A percentile compares a stretch with the other conserved stretches of the same genome.
phyloP scores from a whole-genome alignment of 2,797 vertebrate species.

The Hipposideros larvatus region DNA sequence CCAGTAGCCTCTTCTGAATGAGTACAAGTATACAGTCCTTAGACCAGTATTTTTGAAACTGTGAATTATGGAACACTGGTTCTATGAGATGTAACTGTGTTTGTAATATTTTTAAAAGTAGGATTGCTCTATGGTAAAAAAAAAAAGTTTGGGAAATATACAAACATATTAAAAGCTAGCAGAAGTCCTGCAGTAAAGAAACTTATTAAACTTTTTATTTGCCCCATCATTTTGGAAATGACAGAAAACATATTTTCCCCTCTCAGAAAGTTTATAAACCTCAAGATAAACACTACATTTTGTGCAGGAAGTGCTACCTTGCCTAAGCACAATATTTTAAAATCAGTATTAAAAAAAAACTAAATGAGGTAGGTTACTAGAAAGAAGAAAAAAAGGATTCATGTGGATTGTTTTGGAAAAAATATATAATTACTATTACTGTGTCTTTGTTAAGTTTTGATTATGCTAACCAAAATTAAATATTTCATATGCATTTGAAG shows the following conservation, averaged over 20 bases:
- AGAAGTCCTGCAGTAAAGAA: conserved; percentile 40
- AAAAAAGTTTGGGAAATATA: background rate
- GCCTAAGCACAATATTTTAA: background rate
- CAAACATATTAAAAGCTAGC: background rate
- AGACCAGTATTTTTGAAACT: conserved; percentile 21
- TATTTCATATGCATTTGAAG: background rate
- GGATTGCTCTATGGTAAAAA: background rate
- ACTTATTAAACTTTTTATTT: conserved; percentile 50
- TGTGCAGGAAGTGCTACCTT: background rate
- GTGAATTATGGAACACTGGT: conserved; percentile 17
- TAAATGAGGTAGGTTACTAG: background rate
- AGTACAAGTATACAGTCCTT: conserved; percentile 15
- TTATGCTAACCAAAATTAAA: conserved; percentile 11
- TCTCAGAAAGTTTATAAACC: background rate
- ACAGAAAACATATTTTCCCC: background rate
- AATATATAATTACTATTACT: background rate
- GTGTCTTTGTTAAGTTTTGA: background rate
- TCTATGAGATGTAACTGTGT: background rate
- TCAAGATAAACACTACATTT: background rate
- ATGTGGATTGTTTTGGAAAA: background rate
- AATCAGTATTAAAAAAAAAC: conserved; percentile 30
- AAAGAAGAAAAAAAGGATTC: background rate
- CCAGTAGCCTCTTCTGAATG: conserved; percentile 26
- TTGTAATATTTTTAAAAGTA: background rate
- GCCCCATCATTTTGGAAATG: conserved; percentile 42